Evolutionary conservation across 1,140 invertebrate genomes (phyloP).

Genomic region (Zaprionus inermis): DNA sequence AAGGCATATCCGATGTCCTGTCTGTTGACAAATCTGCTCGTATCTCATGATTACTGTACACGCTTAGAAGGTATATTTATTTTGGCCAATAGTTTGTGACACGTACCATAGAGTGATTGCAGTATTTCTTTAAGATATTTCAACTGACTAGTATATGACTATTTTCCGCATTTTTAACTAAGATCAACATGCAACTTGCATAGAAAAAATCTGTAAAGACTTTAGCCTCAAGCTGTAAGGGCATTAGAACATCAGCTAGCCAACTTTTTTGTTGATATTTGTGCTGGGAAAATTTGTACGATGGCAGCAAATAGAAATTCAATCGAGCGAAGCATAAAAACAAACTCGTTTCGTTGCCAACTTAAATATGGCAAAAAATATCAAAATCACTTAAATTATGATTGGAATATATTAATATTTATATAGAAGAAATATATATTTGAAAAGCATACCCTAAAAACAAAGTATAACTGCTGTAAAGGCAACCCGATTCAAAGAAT

Average conservation of each 20-base stretch:
- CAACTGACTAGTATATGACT: too few relatives aligned
- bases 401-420: background rate
- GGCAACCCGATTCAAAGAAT: too few relatives aligned
- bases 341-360: background rate
- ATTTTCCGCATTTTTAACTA: too few relatives aligned
- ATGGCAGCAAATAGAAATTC: background rate
- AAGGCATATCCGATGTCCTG: slow-evolving; percentile 37
- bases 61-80: too few relatives aligned
- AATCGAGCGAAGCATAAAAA: slow-evolving; percentile 5
- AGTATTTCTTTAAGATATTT: too few relatives aligned
- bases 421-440: background rate
- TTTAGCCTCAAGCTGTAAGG: too few relatives aligned
- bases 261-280: slow-evolving; percentile 49
- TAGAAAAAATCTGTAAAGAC: too few relatives aligned
- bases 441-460: background rate
- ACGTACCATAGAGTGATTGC: too few relatives aligned
- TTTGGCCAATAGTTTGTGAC: too few relatives aligned
- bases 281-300: slow-evolving; percentile 30
- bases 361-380: background rate
- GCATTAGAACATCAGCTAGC: too few relatives aligned
- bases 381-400: background rate
- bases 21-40: slow-evolving; percentile 64
- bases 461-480: background rate
- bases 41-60: slow-evolving; percentile 55
- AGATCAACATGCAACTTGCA: too few relatives aligned